phyloP scores from a whole-genome alignment of 2,888 invertebrate species.

The Neoaliturus tenellus region DNA sequence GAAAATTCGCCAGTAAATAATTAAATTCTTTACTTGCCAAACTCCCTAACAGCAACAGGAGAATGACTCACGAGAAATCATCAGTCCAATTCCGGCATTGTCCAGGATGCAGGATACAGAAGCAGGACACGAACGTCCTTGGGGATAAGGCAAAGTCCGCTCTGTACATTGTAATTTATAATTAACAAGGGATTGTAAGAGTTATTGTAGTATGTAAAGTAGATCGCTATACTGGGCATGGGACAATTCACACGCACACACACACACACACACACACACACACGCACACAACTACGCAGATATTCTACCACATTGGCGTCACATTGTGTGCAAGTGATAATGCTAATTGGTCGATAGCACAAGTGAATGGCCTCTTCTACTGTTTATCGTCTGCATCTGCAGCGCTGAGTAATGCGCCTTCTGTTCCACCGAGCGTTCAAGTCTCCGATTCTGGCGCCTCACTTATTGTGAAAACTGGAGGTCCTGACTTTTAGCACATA shows the following conservation, averaged over 20 bases:
- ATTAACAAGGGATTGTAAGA: constrained; percentile 1
- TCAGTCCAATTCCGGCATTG: neutral
- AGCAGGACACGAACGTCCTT: constrained; percentile 9
- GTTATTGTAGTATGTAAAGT: constrained; percentile 8
- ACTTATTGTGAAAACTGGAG: too few relatives aligned
- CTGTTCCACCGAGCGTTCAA: neutral
- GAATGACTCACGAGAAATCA: neutral
- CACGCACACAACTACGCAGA: neutral
- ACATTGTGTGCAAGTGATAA: neutral
- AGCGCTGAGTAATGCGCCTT: neutral
- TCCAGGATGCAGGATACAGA: neutral
- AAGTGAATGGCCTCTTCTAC: neutral
- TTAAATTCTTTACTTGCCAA: too few relatives aligned
- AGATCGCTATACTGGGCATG: neutral
- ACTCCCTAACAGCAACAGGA: too few relatives aligned
- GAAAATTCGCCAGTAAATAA: too few relatives aligned
- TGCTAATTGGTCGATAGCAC: neutral
- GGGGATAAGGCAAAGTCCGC: neutral
- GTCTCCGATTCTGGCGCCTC: too few relatives aligned
- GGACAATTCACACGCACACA: constrained; percentile 23
- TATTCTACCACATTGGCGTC: neutral
- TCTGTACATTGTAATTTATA: neutral
- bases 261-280: neutral
- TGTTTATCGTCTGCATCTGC: neutral
- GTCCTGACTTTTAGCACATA: too few relatives aligned